Percentiles rank a stretch among this genome's conserved stretches.
Conservation (phyloP, 2,797 vertebrate genomes). For the Heterohyrax brucei region DNA sequence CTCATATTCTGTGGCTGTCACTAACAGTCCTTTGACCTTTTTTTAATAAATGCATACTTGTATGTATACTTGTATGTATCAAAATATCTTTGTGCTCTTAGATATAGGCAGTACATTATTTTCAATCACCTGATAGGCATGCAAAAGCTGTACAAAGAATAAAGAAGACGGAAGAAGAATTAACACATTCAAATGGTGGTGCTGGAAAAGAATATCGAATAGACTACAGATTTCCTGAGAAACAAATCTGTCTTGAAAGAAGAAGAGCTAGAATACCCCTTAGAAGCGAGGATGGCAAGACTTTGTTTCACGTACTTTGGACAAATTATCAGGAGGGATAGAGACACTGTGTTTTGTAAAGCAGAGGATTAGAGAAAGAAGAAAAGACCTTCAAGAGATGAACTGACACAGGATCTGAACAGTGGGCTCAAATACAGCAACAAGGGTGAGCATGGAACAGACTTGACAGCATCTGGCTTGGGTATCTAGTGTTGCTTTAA, state of each 20-base stretch:
- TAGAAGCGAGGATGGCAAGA: background rate
- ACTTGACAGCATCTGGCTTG: no score
- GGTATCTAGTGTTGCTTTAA: no score
- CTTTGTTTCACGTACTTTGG: background rate
- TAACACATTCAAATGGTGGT: background rate
- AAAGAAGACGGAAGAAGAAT: background rate
- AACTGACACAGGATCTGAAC: background rate
- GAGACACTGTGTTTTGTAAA: background rate
- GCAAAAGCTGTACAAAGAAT: background rate
- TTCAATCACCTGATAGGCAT: background rate
- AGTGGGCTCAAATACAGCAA: background rate
- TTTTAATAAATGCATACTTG: background rate
- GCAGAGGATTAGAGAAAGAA: background rate
- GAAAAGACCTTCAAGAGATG: background rate
- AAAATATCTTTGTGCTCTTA: background rate
- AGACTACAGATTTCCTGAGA: background rate
- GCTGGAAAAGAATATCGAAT: background rate
- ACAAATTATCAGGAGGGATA: background rate
- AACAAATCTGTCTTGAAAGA: background rate
- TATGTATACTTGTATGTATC: background rate
- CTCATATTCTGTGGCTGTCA: background rate
- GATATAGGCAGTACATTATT: background rate
- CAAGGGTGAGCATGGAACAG: background rate
- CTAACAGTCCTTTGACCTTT: background rate
- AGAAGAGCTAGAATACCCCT: background rate